Base-by-base conservation (phyloP, 2,888 invertebrate species). In the Reticulitermes lucifugus region DNA sequence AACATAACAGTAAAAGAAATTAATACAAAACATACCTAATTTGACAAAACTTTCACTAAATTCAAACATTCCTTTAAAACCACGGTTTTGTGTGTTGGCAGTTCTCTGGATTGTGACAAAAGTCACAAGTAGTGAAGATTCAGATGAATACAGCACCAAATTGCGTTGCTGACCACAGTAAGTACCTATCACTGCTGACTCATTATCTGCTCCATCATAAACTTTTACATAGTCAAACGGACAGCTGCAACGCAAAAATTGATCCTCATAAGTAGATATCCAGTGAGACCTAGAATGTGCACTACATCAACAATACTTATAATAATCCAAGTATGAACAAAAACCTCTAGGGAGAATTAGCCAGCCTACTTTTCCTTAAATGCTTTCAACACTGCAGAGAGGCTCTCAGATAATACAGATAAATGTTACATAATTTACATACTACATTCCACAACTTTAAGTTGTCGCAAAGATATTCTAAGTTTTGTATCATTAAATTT, bases 1-100 rank as follows among this genome's bases (percentile, higher is more conserved):
- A 70, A 25, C 29, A 25, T 29, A 9, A 70, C 4, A 70, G 25
- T 3, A 70, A 29, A 70, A 25, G 25, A 35, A 25, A 25, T 70
- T 70, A n/a, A 70, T 7, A 73, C 35, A 21, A 41, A 46, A 77
- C 77, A 46, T 91, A 97, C 98, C 97, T 94, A 99, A 94, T 93
- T 98, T 98, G 92, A 99, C 99, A 93, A 98, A 99, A 93, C 97
- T 96, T 92, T 98, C 97, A 89, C 98, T 98, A 93, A 99, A 99
- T 94, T 98, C 98, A 93, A 97, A 99, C 92, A 98, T 97, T 91
- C 98, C 98, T 93, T 97, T 97, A 93, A 98, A 99, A 91, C 99
- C 99, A 91, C 98, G 95, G 93, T 99, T 98, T 93, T 98, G 98
- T 89, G 97, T 96, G 92, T 96, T 98, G 91, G 96, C 98, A 91